Evolutionary conservation across 2,113 vertebrate genomes (phyloP).

Genomic region (Cricetomys ansorgei): DNA sequence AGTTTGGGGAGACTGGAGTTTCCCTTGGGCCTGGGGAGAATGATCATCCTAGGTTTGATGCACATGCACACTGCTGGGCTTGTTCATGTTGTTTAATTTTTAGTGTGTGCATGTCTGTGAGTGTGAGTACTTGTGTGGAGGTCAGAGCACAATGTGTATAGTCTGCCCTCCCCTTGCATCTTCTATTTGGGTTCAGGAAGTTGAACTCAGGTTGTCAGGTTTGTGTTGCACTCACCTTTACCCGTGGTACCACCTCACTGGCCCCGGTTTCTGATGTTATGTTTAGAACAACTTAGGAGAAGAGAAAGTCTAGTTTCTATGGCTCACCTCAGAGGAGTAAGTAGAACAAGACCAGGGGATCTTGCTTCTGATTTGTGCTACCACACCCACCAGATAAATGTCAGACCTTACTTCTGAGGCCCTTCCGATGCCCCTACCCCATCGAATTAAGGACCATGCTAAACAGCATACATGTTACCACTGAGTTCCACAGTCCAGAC

Average conservation of each 20-base stretch:
- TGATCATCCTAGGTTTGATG: not conserved
- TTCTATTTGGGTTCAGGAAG: not conserved
- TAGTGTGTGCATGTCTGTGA: not conserved
- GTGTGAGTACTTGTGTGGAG: not conserved
- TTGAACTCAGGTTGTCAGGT: not conserved
- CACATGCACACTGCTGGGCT: not conserved
- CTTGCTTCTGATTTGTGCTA: not conserved
- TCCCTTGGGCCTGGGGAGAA: not conserved
- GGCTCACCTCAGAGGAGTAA: not conserved
- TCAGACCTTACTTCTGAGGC: not conserved
- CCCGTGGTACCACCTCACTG: not conserved
- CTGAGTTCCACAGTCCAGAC: not conserved
- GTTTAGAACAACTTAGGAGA: not conserved
- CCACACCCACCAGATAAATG: too few species aligned
- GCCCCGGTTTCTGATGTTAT: not conserved
- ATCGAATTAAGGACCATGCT: not conserved
- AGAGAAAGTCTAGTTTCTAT: not conserved
- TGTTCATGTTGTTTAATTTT: not conserved
- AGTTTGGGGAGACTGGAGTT: not conserved
- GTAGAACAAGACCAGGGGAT: not conserved
- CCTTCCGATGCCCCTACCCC: not conserved
- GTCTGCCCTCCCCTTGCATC: not conserved
- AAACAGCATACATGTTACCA: not conserved
- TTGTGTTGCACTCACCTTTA: not conserved
- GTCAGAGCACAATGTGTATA: not conserved